phyloP scores from a whole-genome alignment of 2,888 invertebrate genomes.

The Mimas tiliae region DNA sequence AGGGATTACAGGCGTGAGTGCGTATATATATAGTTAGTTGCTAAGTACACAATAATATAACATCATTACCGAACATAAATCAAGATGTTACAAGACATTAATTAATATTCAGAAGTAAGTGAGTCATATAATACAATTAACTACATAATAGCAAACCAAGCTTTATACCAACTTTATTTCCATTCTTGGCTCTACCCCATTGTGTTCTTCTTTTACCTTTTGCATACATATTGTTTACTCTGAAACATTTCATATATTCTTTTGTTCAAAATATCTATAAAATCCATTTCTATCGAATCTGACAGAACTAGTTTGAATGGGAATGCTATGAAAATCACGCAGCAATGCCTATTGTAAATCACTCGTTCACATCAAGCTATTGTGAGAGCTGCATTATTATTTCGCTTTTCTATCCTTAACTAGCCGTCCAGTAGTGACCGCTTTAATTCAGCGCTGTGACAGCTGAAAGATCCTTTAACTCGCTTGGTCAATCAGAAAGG shows the following conservation, averaged over 20 bases:
- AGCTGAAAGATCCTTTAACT: slow-evolving; percentile 59
- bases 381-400: slow-evolving; percentile 62
- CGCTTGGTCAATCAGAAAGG: slow-evolving; percentile 26
- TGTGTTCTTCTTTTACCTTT: slow-evolving; percentile 11
- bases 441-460: slow-evolving; percentile 61
- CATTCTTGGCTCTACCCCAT: background rate
- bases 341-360: slow-evolving; percentile 61
- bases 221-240: slow-evolving; percentile 8
- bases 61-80: background rate
- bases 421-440: slow-evolving; percentile 49
- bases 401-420: slow-evolving; percentile 51
- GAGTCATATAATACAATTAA: background rate
- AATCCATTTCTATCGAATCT: slow-evolving; percentile 17
- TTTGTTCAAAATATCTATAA: slow-evolving; percentile 27
- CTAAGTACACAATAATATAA: too few relatives aligned
- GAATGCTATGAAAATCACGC: slow-evolving; percentile 21
- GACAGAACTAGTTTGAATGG: slow-evolving; percentile 17
- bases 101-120: background rate
- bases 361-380: slow-evolving; percentile 56
- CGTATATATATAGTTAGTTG: too few relatives aligned
- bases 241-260: slow-evolving; percentile 25
- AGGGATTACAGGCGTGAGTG: too few relatives aligned
- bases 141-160: background rate
- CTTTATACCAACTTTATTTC: background rate
- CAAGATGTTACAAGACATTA: background rate